phyloP scores from a whole-genome alignment of 2,888 invertebrate species.

The Halictus ligatus region DNA sequence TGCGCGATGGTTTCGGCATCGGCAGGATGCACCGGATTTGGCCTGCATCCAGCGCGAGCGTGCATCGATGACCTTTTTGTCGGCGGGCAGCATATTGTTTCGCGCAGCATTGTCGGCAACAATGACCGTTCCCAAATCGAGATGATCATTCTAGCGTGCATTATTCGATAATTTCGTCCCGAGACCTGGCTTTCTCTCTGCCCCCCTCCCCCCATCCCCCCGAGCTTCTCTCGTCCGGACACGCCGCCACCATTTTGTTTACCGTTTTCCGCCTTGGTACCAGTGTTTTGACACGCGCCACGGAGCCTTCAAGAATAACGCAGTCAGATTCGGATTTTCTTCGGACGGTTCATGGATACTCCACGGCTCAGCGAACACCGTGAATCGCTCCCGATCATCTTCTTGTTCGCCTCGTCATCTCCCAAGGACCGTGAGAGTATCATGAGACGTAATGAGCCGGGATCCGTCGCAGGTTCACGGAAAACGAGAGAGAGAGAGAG shows the following conservation, averaged over 20 bases:
- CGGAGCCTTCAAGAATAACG: constrained; percentile 68
- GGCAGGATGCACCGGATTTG: constrained; percentile 1
- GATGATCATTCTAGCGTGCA: constrained; percentile 75
- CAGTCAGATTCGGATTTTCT: constrained; percentile 60
- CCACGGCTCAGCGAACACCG: constrained; percentile 79
- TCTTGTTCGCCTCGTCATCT: constrained; percentile 63
- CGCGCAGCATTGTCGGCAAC: constrained; percentile 72
- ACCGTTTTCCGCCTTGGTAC: constrained; percentile 68
- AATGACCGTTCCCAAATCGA: constrained; percentile 62
- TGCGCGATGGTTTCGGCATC: not conserved
- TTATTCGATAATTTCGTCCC: constrained; percentile 79
- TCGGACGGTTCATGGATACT: constrained; percentile 75
- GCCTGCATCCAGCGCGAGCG: constrained; percentile 29
- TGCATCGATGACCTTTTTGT: constrained; percentile 73
- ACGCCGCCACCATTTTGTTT: constrained; percentile 27
- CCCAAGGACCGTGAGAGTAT: constrained; percentile 79
- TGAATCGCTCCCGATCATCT: constrained; percentile 75
- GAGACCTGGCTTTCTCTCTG: constrained; percentile 39
- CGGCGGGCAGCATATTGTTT: constrained; percentile 68
- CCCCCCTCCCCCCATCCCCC: not conserved
- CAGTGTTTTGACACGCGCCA: constrained; percentile 83
- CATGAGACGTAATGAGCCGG: constrained; percentile 77
- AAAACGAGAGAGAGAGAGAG: constrained; percentile 4
- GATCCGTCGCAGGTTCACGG: constrained; percentile 72
- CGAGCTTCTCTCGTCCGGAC: not conserved